Percentiles rank a stretch among this genome's conserved stretches.
phyloP scores from a whole-genome alignment of 1,140 invertebrate species.

The Leptopilina boulardi region DNA sequence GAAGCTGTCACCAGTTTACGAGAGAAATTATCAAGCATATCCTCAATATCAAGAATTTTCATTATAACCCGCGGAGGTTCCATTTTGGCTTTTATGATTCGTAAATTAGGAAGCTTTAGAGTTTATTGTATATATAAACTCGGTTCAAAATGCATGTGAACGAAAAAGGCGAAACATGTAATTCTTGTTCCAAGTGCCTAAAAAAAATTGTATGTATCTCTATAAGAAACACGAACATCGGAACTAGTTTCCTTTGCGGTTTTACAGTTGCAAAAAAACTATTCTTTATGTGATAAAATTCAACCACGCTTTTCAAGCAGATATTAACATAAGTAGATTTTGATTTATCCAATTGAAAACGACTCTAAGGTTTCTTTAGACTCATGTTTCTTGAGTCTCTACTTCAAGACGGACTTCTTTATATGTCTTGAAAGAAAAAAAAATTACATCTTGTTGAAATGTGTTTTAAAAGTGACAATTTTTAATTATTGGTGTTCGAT shows the following conservation, averaged over 20 bases:
- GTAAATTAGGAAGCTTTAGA: background rate
- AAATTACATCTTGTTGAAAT: background rate
- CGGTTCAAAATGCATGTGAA: background rate
- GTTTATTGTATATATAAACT: background rate
- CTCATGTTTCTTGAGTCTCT: background rate
- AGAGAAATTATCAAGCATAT: background rate
- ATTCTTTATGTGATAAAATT: background rate
- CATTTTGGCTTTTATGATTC: background rate
- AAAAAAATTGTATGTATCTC: background rate
- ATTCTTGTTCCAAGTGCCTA: background rate
- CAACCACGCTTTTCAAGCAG: background rate
- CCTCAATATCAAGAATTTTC: constrained; percentile 1
- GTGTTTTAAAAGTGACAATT: background rate
- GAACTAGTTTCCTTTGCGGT: background rate
- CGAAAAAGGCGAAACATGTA: background rate
- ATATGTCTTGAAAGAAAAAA: background rate
- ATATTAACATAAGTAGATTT: constrained; percentile 22
- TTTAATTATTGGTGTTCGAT: too few relatives aligned
- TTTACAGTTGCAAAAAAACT: background rate
- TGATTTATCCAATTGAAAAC: constrained; percentile 21
- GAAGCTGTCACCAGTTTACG: background rate
- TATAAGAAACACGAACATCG: background rate
- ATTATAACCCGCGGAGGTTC: background rate
- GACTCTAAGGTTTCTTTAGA: background rate
- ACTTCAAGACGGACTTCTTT: background rate